Evolutionary conservation across 2,113 vertebrate species (phyloP).

Genomic region (Vulpes lagopus): DNA sequence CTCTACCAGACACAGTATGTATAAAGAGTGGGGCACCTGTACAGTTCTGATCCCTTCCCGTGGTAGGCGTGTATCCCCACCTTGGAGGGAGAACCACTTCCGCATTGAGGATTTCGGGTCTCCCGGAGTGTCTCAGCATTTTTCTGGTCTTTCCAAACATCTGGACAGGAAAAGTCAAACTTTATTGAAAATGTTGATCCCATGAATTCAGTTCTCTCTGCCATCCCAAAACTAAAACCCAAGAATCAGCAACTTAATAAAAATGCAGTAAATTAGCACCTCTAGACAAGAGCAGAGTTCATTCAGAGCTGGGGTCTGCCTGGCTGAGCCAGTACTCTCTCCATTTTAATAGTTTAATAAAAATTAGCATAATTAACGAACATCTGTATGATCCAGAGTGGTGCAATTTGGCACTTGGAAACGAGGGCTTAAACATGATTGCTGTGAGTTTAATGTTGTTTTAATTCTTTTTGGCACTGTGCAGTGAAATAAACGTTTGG

Average conservation of each 20-base stretch:
- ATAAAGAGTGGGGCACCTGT: fast-evolving
- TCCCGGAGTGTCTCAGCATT: background rate
- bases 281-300: slow-evolving; percentile 88
- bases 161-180: slow-evolving; percentile 71
- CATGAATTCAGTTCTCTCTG: slow-evolving; percentile 73
- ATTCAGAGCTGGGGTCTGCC: slow-evolving; percentile 87
- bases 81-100: background rate
- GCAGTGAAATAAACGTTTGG: slow-evolving; percentile 87
- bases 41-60: background rate
- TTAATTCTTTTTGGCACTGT: slow-evolving; percentile 91
- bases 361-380: slow-evolving; percentile 94
- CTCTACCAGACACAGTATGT: background rate
- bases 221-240: slow-evolving; percentile 64
- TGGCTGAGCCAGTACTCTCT: slow-evolving; percentile 88
- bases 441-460: slow-evolving; percentile 92
- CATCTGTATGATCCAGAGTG: slow-evolving; percentile 92
- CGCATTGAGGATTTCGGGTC: background rate
- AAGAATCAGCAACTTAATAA: slow-evolving; percentile 84
- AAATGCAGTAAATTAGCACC: slow-evolving; percentile 84
- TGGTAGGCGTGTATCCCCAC: background rate
- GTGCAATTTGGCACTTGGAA: slow-evolving; percentile 92
- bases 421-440: slow-evolving; percentile 90
- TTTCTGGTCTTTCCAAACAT: slow-evolving; percentile 48
- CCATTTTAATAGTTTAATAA: slow-evolving; percentile 93
- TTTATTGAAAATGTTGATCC: slow-evolving; percentile 75